These are phyloP conservation scores for Amphilophus citrinellus DNA, from an alignment of 2,113 vertebrate species.

Conservation along the genomic window DNA sequence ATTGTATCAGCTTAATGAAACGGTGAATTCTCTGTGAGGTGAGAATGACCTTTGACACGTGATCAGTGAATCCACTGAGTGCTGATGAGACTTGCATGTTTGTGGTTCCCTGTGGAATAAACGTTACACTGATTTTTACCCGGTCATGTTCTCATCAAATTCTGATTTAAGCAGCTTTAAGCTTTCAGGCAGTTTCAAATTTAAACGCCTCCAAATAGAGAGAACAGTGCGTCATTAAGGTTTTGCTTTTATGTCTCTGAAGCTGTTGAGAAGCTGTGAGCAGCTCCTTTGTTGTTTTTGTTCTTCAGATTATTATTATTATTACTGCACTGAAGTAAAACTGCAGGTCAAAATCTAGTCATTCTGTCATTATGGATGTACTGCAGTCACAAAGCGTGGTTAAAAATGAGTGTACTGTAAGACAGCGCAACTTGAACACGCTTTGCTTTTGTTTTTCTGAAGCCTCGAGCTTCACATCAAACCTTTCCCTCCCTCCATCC, in stretches of 20 bases:
- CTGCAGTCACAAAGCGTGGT: neutral
- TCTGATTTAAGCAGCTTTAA: neutral
- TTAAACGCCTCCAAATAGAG: neutral
- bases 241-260: neutral
- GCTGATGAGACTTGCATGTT: neutral
- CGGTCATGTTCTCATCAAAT: neutral
- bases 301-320: neutral
- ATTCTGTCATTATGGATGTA: fast-evolving
- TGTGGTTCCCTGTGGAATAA: neutral
- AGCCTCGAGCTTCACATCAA: constrained; percentile 20
- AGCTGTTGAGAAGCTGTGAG: constrained; percentile 3
- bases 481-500: neutral
- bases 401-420: neutral
- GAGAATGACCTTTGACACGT: neutral
- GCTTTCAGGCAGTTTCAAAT: neutral
- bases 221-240: neutral
- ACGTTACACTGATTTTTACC: neutral
- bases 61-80: neutral
- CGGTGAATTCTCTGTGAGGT: neutral
- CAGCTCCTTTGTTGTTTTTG: neutral
- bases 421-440: constrained; percentile 23
- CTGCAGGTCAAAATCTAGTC: neutral
- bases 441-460: constrained; percentile 40
- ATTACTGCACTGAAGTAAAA: neutral
- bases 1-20: neutral